phyloP scores from a whole-genome alignment of 92 coral and sea anemone genomes.

The Porites lobata region DNA sequence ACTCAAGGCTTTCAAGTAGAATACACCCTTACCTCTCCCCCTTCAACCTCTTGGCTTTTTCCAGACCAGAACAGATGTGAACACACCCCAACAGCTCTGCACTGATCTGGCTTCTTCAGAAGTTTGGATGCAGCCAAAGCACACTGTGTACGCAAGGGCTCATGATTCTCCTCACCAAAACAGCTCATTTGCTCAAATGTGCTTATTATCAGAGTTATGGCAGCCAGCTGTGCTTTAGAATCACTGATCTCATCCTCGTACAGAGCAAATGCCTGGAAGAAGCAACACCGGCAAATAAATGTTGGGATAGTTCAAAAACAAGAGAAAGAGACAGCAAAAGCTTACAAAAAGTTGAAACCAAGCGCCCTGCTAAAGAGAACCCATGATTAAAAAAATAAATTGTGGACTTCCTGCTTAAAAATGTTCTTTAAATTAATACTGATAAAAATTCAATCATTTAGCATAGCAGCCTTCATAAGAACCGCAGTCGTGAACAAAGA shows the following conservation, averaged over 20 bases:
- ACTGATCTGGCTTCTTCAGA: conserved; percentile 98
- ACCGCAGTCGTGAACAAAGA: too few relatives aligned
- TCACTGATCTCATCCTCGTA: conserved; percentile 99
- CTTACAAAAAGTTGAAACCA: too few relatives aligned
- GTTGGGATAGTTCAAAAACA: too few relatives aligned
- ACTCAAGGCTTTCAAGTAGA: not conserved
- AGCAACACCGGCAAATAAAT: too few relatives aligned
- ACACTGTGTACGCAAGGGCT: conserved; percentile 97
- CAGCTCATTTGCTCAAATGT: conserved; percentile 99
- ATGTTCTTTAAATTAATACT: too few relatives aligned
- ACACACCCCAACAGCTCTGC: conserved; percentile 98
- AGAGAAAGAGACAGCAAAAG: too few relatives aligned
- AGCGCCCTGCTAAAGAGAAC: too few relatives aligned
- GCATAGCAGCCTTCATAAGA: too few relatives aligned
- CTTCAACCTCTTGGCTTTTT: conserved; percentile 91
- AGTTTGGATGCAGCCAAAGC: conserved; percentile 98
- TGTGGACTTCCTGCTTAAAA: too few relatives aligned
- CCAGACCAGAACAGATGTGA: conserved; percentile 99
- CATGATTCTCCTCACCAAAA: conserved; percentile 99
- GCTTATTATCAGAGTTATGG: conserved; percentile 97
- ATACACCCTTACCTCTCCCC: conserved; percentile 85
- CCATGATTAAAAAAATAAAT: too few relatives aligned
- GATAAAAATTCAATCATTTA: too few relatives aligned
- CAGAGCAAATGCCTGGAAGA: conserved; percentile 91
- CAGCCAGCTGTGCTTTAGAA: conserved; percentile 96